Percentiles rank a stretch among this genome's conserved stretches.
Evolutionary conservation across 2,888 invertebrate species (phyloP).

Genomic region (Esperia sulphurella): DNA sequence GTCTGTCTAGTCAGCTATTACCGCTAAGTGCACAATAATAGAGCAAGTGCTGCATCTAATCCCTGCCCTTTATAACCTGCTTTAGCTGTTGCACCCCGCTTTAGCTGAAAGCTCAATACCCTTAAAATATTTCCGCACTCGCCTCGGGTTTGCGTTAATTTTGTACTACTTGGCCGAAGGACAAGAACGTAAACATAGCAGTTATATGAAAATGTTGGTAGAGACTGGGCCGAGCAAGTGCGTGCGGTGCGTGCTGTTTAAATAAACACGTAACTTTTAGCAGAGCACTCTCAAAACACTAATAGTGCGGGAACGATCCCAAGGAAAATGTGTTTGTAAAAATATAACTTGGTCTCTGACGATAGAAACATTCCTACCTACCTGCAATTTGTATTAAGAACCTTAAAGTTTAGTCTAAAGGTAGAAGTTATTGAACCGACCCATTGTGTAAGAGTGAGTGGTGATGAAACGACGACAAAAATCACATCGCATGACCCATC

Average conservation of each 20-base stretch:
- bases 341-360: no score
- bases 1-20: not conserved
- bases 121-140: not conserved
- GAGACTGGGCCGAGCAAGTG: conserved; percentile 18
- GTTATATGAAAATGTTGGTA: conserved; percentile 10
- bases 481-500: no score
- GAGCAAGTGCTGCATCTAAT: not conserved
- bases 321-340: no score
- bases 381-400: no score
- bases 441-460: no score
- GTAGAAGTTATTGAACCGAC: no score
- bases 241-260: conserved; percentile 54
- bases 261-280: conserved; percentile 59
- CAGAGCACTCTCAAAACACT: conserved; percentile 43
- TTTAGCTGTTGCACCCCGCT: conserved; percentile 3
- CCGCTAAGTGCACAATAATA: not conserved
- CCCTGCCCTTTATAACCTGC: not conserved
- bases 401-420: no score
- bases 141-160: conserved; percentile 5
- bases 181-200: conserved; percentile 19
- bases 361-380: no score
- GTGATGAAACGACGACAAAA: no score
- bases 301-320: conserved; percentile 23
- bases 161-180: not conserved
- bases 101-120: conserved; percentile 1